These are phyloP conservation scores for Drosophila siamana DNA, from an alignment of 2,888 invertebrate genomes.

Conservation along the genomic window DNA sequence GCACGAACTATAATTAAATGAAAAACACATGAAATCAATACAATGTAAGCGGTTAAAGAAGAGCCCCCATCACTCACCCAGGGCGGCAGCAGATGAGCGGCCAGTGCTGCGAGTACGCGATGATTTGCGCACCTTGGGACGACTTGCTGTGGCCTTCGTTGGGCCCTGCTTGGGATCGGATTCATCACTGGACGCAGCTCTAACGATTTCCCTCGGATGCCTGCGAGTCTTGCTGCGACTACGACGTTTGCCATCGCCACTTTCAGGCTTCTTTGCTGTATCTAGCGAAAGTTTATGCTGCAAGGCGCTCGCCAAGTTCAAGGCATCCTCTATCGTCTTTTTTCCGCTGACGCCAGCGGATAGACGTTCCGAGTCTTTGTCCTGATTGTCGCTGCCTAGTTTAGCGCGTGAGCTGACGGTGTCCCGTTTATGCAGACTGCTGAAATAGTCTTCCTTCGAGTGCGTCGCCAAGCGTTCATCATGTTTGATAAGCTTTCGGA, in stretches of 20 bases:
- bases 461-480: slow-evolving; percentile 80
- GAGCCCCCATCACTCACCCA: slow-evolving; percentile 23
- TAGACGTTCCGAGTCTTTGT: slow-evolving; percentile 30
- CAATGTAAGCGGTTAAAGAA: too few species aligned
- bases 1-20: slow-evolving; percentile 53
- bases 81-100: slow-evolving; percentile 8
- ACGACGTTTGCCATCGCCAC: slow-evolving; percentile 14
- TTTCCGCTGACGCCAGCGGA: not conserved
- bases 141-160: not conserved
- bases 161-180: slow-evolving; percentile 4
- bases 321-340: not conserved
- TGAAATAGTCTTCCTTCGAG: slow-evolving; percentile 76
- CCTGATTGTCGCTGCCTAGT: slow-evolving; percentile 21
- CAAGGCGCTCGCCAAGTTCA: slow-evolving; percentile 30
- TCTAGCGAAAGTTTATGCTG: slow-evolving; percentile 59
- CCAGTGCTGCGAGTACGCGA: slow-evolving; percentile 49
- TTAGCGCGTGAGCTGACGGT: slow-evolving; percentile 85
- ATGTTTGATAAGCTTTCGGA: slow-evolving; percentile 84
- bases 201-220: slow-evolving; percentile 4
- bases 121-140: slow-evolving; percentile 25
- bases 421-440: slow-evolving; percentile 82
- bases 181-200: slow-evolving; percentile 35
- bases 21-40: not conserved
- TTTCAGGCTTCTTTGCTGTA: slow-evolving; percentile 3
- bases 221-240: slow-evolving; percentile 57